Evolutionary conservation across 2,888 invertebrate species (phyloP).

Genomic region (Periphyllus acericola): DNA sequence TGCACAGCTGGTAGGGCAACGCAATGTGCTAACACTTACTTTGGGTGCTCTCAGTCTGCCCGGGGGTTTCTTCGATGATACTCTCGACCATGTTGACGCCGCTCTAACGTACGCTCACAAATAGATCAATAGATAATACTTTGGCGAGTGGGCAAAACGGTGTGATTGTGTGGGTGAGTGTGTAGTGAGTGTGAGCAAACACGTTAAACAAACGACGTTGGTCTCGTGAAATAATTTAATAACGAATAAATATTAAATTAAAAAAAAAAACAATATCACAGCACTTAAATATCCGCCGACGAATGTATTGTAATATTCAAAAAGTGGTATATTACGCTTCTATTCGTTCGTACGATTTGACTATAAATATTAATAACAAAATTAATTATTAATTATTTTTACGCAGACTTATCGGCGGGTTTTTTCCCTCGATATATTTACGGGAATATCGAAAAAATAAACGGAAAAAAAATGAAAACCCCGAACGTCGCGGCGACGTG

Average conservation of each 20-base stretch:
- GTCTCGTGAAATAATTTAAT: slow-evolving; percentile 31
- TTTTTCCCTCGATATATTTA: not conserved
- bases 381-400: not conserved
- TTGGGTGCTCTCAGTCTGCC: slow-evolving; percentile 70
- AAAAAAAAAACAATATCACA: slow-evolving; percentile 63
- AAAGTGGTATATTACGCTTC: not conserved
- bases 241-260: slow-evolving; percentile 57
- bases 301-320: slow-evolving; percentile 21
- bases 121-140: slow-evolving; percentile 32
- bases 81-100: slow-evolving; percentile 74
- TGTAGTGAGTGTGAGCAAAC: not conserved
- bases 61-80: slow-evolving; percentile 72
- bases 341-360: slow-evolving; percentile 17
- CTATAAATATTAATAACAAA: not conserved
- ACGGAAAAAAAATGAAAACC: slow-evolving; percentile 10
- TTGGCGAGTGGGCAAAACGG: not conserved
- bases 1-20: not conserved
- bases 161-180: not conserved
- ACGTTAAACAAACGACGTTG: not conserved
- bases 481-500: not conserved
- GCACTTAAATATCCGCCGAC: slow-evolving; percentile 59
- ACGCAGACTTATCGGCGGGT: slow-evolving; percentile 10
- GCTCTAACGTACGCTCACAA: not conserved
- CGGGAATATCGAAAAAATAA: not conserved
- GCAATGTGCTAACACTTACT: slow-evolving; percentile 62